Base-by-base conservation (phyloP, 2,113 vertebrate genomes). In the Kryptolebias marmoratus region DNA sequence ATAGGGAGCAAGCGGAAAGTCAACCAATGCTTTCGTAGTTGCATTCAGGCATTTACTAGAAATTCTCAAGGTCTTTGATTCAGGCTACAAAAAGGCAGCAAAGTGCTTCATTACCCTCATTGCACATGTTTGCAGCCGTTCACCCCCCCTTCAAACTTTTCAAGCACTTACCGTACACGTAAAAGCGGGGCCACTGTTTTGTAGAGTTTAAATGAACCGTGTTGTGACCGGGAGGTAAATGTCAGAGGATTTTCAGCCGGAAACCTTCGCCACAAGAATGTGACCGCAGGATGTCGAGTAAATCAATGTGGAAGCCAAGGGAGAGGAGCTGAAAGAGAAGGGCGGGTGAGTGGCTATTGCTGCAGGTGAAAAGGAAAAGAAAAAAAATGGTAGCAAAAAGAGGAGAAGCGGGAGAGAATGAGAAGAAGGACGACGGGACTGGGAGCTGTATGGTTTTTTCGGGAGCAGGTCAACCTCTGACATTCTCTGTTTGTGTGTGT, bases 261-360 rank as follows among this genome's bases (percentile, higher is more conserved):
- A 92, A 90, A 88, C 80, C 86, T 87, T 90, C 89, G 2, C 90
- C 87, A 79, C 90, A 88, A 91, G 91, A 90, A 92, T 88, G 87
- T 83, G 84, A 90, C 91, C 45, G n/a, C 85, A 62, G 91, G 91
- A 87, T 73, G 42, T 76, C 45, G 45, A 87, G 87, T 82, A 65
- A 89, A 92, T 92, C 91, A 86, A 90, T 92, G 84, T 76, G 82
- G 81, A 85, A 83, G 72, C 64, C 57, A 5, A 75, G 84, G 80
- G 83, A 80, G 82, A 55, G 52, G 65, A 62, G 61, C 27, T 70
- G 62, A 52, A 30, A 13, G 18, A 44, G 11, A 9, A 8, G 16
- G 4, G 61, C 28, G 18, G 47, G 39, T 8, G 64, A 62, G 54
- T 47, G 36, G 55, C 16, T 44, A 63, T 44, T 74, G 68, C 66